Percentiles rank a stretch among this genome's conserved stretches.
phyloP scores from a whole-genome alignment of 2,888 invertebrate species.

The Chalcis sispes region DNA sequence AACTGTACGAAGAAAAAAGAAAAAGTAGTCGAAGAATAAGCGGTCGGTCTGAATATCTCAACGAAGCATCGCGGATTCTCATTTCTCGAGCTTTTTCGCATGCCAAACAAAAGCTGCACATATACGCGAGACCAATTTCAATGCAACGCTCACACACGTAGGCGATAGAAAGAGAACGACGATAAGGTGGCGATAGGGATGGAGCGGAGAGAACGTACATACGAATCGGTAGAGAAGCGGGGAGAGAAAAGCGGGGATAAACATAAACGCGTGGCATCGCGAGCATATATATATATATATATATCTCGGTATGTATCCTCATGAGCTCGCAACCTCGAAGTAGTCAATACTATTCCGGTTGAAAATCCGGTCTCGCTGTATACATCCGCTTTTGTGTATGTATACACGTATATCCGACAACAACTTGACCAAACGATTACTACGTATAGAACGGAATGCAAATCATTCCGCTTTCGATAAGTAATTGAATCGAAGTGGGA shows the following conservation, averaged over 20 bases:
- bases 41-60: background rate
- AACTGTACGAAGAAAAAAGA: background rate
- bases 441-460: conserved; percentile 11
- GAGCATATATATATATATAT: no score
- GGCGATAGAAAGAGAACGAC: background rate
- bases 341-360: conserved; percentile 36
- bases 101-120: conserved; percentile 7
- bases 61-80: background rate
- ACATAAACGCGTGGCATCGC: background rate
- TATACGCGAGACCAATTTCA: background rate
- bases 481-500: conserved; percentile 19
- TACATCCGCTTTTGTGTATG: background rate
- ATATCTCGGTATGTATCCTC: conserved; percentile 35
- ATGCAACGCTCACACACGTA: background rate
- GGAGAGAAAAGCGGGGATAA: no score
- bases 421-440: conserved; percentile 21
- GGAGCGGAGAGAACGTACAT: background rate
- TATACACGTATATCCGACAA: background rate
- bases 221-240: conserved; percentile 28
- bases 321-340: background rate
- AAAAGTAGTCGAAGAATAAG: background rate
- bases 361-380: background rate
- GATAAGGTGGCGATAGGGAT: conserved; percentile 23
- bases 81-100: conserved; percentile 1
- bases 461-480: conserved; percentile 24